Percentiles rank a stretch among this genome's conserved stretches.
These are phyloP conservation scores for Sarcophaga rosellei DNA, from an alignment of 2,888 invertebrate genomes.

Conservation along the genomic window DNA sequence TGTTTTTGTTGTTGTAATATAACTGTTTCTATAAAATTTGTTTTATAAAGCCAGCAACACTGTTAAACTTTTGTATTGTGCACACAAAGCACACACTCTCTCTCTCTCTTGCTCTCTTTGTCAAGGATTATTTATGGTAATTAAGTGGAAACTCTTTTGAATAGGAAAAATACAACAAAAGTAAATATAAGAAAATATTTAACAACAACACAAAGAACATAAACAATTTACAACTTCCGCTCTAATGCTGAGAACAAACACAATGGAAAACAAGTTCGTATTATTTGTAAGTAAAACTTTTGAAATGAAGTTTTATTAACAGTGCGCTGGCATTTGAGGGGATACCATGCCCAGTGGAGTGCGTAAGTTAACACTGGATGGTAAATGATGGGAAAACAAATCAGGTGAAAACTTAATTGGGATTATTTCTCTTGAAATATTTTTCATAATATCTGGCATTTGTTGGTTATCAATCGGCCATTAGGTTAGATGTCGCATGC, in stretches of 20 bases:
- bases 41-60: background rate
- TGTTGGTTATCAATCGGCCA: too few relatives aligned
- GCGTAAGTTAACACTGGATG: too few relatives aligned
- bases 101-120: background rate
- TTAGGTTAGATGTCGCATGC: too few relatives aligned
- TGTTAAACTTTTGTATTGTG: background rate
- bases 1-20: background rate
- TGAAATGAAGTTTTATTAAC: too few relatives aligned
- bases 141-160: conserved; percentile 45
- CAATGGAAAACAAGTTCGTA: too few relatives aligned
- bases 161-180: background rate
- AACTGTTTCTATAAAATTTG: conserved; percentile 35
- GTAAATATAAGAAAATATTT: background rate
- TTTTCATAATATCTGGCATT: too few relatives aligned
- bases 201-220: background rate
- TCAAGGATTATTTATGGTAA: conserved; percentile 56
- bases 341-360: too few relatives aligned
- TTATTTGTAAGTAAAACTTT: too few relatives aligned
- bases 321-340: too few relatives aligned
- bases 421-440: too few relatives aligned
- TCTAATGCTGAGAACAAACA: background rate
- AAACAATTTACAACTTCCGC: conserved; percentile 29
- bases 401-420: too few relatives aligned
- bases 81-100: background rate
- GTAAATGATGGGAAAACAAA: too few relatives aligned